Percentiles rank a stretch among this genome's conserved stretches.
These are phyloP conservation scores for Drosophila testacea DNA, from an alignment of 2,888 invertebrate genomes.

Conservation along the genomic window DNA sequence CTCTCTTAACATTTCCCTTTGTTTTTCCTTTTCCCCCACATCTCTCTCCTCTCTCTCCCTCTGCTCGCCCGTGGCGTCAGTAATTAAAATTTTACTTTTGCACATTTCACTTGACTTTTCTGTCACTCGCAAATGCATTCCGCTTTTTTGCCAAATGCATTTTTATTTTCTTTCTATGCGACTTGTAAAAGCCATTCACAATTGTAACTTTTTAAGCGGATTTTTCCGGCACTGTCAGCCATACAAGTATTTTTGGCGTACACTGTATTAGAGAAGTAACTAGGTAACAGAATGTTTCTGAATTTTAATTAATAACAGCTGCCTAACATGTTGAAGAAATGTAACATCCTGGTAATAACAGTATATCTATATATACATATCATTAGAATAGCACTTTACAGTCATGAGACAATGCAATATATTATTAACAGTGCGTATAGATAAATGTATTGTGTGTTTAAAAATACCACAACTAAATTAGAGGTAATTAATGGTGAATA, in stretches of 20 bases:
- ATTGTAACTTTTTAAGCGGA: slow-evolving; percentile 7
- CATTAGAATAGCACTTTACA: too few relatives aligned
- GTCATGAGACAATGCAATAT: too few relatives aligned
- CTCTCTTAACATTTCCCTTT: slow-evolving; percentile 48
- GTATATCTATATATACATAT: too few relatives aligned
- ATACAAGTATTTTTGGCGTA: background rate
- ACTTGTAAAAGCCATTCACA: slow-evolving; percentile 10
- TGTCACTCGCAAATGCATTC: slow-evolving; percentile 29
- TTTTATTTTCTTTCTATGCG: slow-evolving; percentile 17
- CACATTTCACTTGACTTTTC: slow-evolving; percentile 57
- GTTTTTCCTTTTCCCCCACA: background rate
- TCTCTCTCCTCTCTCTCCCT: background rate
- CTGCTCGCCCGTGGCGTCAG: slow-evolving; percentile 17
- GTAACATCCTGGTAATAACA: too few relatives aligned
- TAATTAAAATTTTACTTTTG: slow-evolving; percentile 67
- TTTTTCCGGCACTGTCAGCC: background rate
- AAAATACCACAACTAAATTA: too few relatives aligned
- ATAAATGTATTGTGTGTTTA: too few relatives aligned
- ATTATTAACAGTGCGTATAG: too few relatives aligned
- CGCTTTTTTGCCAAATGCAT: slow-evolving; percentile 23
- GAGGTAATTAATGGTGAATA: background rate
- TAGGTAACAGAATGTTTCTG: too few relatives aligned
- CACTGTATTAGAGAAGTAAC: background rate
- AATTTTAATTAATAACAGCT: too few relatives aligned
- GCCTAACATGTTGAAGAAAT: background rate